phyloP scores from a whole-genome alignment of 1,140 invertebrate species.

The Platyura marginata region DNA sequence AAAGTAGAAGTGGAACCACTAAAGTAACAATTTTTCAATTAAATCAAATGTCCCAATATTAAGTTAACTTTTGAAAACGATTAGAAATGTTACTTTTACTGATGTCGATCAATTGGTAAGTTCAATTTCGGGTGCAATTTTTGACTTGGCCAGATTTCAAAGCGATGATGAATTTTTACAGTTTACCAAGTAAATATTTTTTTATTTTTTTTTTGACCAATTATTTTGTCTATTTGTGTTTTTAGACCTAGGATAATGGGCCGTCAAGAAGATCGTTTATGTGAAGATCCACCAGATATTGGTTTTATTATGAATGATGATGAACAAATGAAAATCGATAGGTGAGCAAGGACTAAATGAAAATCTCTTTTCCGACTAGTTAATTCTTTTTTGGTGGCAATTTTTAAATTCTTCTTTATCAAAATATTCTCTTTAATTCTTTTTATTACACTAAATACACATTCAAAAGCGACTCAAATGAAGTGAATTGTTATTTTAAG shows the following conservation, averaged over 20 bases:
- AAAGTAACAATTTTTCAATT: conserved; percentile 11
- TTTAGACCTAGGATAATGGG: conserved; percentile 38
- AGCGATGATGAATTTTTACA: conserved; percentile 11
- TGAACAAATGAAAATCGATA: conserved; percentile 30
- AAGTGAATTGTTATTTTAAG: too few relatives aligned
- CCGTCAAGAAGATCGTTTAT: conserved; percentile 34
- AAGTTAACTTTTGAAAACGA: conserved; percentile 7
- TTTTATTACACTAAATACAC: too few relatives aligned
- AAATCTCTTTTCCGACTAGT: too few relatives aligned
- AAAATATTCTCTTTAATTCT: too few relatives aligned
- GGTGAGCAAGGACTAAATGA: too few relatives aligned
- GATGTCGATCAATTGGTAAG: conserved; percentile 20
- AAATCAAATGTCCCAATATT: conserved; percentile 9
- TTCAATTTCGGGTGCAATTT: conserved; percentile 23
- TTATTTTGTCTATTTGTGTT: neutral
- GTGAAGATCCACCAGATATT: conserved; percentile 31
- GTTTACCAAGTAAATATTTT: conserved; percentile 14
- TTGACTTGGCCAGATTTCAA: conserved; percentile 16
- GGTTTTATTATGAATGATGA: conserved; percentile 30
- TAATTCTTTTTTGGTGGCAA: too few relatives aligned
- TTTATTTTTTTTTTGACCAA: neutral
- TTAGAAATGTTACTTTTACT: conserved; percentile 15
- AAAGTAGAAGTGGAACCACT: conserved; percentile 24
- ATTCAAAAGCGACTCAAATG: too few relatives aligned
- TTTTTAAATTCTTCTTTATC: too few relatives aligned